Evolutionary conservation across 2,888 invertebrate genomes (phyloP), one percentile per base, ranked within the genome.

Genomic region (Campoplex capitator): DNA sequence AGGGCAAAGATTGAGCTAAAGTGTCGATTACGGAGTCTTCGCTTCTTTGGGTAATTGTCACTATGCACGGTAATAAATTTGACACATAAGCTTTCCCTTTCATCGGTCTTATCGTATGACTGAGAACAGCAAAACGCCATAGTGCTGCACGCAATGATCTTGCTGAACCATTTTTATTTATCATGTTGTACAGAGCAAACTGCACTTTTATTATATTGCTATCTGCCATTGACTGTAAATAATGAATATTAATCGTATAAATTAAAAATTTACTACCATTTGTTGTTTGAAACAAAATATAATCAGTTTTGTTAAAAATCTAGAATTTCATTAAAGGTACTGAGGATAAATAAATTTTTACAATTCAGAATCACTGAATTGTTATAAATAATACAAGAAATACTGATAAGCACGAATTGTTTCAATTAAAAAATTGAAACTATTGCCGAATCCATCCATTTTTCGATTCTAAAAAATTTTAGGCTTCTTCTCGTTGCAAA

Each of bases 151-250:
- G 95, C 71, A 98, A 94, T 51, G 97, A 96, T 85, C 97, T 95
- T 0, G 96, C 95, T 56, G 95, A 93, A 4, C 97, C 97, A 94
- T 98, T 98, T 92, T 96, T 96, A 93, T 97, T 97, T 68, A 98
- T 97, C 95, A 97, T 97, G 90, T 97, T 97, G 92, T 97, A 97
- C 67, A 98, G 95, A 94, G 98, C 98, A 91, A 97, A 96, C 92
- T 97, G 96, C 80, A 98, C 96, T 91, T 97, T 96, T 42, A 96
- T 96, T 16, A 97, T 95, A 89, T 97, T 96, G 32, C 96, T 96
- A 92, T 97, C 97, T 88, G 96, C 95, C 91, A 97, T 94, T 9
- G 96, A 95, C 95, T 95, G 86, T n/a, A 87, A 90, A 58, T 16
- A 23, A 83, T 54, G 1, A 6, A 82, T 54, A 6, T 38, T 38